Evolutionary conservation across 1,140 invertebrate species (phyloP).

Genomic region (Drosophila arizonae): DNA sequence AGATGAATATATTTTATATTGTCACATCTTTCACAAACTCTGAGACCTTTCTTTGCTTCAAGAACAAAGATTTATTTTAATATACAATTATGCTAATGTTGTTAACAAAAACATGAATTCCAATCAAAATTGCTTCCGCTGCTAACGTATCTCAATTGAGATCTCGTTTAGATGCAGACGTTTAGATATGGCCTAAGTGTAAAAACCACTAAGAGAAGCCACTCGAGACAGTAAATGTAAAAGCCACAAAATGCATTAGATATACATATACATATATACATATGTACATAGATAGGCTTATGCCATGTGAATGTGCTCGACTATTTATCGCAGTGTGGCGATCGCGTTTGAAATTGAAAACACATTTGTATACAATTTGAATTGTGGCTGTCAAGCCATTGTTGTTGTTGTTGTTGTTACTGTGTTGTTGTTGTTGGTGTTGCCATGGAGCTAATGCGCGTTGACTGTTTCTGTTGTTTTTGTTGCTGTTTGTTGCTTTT

Average conservation of each 20-base stretch:
- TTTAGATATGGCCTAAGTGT: conserved; percentile 21
- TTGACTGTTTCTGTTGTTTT: conserved; percentile 25
- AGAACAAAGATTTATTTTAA: too few relatives aligned
- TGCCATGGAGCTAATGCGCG: conserved; percentile 39
- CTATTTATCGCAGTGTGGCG: conserved; percentile 51
- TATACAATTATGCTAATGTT: too few relatives aligned
- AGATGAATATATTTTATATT: too few relatives aligned
- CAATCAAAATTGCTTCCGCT: conserved; percentile 2
- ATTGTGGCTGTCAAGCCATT: conserved; percentile 44
- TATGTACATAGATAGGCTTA: not conserved
- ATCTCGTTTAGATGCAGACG: conserved; percentile 11
- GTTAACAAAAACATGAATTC: too few relatives aligned
- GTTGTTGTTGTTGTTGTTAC: conserved; percentile 22
- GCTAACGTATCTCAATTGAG: not conserved
- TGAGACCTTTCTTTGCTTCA: too few relatives aligned
- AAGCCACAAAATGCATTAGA: conserved; percentile 35
- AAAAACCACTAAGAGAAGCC: conserved; percentile 28
- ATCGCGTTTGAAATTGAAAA: conserved; percentile 55
- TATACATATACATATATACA: conserved; percentile 24
- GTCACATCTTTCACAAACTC: too few relatives aligned
- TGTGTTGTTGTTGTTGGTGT: conserved; percentile 10
- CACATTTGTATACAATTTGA: conserved; percentile 59
- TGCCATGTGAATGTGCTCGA: conserved; percentile 28
- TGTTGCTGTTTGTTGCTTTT: not conserved
- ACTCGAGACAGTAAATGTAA: conserved; percentile 15